These are phyloP conservation scores for Pandemis cinnamomeana DNA, from an alignment of 2,888 invertebrate species.

Conservation along the genomic window DNA sequence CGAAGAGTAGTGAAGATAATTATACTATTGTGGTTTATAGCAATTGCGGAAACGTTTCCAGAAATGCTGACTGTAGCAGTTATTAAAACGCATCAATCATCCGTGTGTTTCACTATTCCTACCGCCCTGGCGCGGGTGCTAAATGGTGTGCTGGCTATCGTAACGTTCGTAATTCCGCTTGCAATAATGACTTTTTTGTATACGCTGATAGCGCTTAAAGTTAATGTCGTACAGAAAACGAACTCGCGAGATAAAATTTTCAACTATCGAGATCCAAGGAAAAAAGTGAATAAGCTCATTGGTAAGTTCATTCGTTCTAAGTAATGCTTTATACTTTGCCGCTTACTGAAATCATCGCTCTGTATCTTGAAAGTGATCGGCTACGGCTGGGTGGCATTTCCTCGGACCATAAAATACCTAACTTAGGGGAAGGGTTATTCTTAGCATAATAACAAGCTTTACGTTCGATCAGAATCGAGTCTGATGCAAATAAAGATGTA, in stretches of 20 bases:
- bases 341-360: background rate
- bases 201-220: conserved; percentile 51
- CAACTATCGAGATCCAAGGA: conserved; percentile 49
- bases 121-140: conserved; percentile 43
- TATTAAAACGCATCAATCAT: conserved; percentile 44
- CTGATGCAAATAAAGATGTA: no score
- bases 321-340: background rate
- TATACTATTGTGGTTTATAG: conserved; percentile 48
- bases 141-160: conserved; percentile 44
- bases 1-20: conserved; percentile 60
- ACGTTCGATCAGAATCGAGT: no score
- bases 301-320: conserved; percentile 45
- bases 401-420: no score
- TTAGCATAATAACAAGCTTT: no score
- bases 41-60: conserved; percentile 51
- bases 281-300: conserved; percentile 54
- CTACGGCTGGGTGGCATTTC: no score
- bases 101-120: conserved; percentile 46
- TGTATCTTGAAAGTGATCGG: no score
- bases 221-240: conserved; percentile 48
- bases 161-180: conserved; percentile 51
- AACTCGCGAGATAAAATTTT: conserved; percentile 46
- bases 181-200: conserved; percentile 51
- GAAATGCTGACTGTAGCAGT: conserved; percentile 47
- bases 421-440: no score